Base-by-base conservation (phyloP, 2,113 vertebrate species). In the Axis porcinus region DNA sequence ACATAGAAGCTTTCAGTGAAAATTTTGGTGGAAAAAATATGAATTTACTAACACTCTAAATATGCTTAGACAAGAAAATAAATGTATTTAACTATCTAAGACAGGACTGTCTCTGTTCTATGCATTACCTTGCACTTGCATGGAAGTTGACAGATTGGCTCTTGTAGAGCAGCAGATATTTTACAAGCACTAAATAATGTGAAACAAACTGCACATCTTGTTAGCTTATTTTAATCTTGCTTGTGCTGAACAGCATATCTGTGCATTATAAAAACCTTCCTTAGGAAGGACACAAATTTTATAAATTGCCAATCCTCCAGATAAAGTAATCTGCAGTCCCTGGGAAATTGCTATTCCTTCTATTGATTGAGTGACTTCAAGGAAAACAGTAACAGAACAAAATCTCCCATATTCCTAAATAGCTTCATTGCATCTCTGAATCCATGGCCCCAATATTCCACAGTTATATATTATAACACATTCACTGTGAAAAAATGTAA, bases 101-200 rank as follows among this genome's bases (percentile, higher is more conserved):
- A 97, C 33, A 96, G 97, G 91, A 97, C 8, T 76, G 27, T 94
- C 50, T 85, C 47, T 58, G 45, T 94, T 85, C 54, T 40, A 52
- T 93, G 25, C 6, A 88, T 67, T 93, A 64, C 84, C 97, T 97
- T 88, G 86, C 67, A 91, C 30, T 94, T 76, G 79, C 79, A 95
- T 36, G 14, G 0, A 45, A 82, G 60, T 15, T 89, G 89, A 98
- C 36, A 47, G 74, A 97, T 86, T 88, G 96, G 55, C 86, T 97
- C 58, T 96, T 64, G n/a, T 55, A 98, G 43, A 97, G 14, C 60
- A 97, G 50, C 23, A 98, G 84, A 30, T 90, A 97, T 94, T 98
- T 98, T 89, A 81, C 45, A 96, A 91, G 23, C 82, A 94, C 0
- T 60, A 60, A 96, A 96, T 81, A 74, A 3, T 88, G 86, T 86